Conservation (phyloP, 2,113 vertebrate species). For the Petaurus breviceps region DNA sequence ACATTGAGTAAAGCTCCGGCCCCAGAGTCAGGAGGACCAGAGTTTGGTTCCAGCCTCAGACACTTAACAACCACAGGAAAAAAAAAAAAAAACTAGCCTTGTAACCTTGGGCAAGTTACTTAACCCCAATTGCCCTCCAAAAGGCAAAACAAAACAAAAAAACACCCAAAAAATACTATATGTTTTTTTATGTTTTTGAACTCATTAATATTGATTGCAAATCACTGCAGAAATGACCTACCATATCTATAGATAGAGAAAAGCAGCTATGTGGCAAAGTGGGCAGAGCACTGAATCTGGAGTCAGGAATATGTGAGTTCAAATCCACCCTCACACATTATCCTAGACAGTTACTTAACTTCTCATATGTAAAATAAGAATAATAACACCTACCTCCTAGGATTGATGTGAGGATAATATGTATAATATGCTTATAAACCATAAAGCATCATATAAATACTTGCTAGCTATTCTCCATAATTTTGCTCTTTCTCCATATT, state of each 20-base stretch:
- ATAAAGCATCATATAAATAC: neutral
- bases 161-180: neutral
- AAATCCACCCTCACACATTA: neutral
- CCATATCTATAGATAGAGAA: neutral
- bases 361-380: neutral
- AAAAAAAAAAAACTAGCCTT: no score
- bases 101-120: no score
- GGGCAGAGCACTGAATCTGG: neutral
- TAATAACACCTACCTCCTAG: neutral
- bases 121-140: no score
- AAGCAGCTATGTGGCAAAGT: neutral
- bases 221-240: neutral
- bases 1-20: no score
- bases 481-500: neutral
- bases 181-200: neutral
- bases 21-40: no score
- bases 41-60: no score
- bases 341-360: neutral
- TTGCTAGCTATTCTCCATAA: neutral
- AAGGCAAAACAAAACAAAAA: no score
- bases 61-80: no score
- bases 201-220: neutral
- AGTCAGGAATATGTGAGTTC: neutral
- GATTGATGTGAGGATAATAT: neutral
- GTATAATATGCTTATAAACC: neutral